Base-by-base conservation (phyloP, 2,888 invertebrate genomes). In the Apomyelois bistriatella region DNA sequence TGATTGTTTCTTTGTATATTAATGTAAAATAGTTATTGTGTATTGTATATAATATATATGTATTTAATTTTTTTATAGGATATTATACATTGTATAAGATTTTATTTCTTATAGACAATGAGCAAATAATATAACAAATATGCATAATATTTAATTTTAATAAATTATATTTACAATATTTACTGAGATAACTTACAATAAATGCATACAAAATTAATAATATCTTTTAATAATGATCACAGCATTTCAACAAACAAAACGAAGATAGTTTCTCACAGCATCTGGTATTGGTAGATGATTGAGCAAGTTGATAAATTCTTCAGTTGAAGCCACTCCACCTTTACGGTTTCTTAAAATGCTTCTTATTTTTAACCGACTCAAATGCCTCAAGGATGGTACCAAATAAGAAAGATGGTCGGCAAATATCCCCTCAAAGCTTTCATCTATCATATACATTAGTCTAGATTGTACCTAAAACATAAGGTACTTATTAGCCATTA, bases 321-420 rank as follows among this genome's bases (percentile, higher is more conserved):
- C 63, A 3, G 82, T 82, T 6, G 79, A 62, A 51, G 63, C 76
- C 1, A 70, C 56, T 12, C 66, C 59, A 1, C 66, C 60, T 38
- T 58, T 61, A 17, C 57, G 64, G 22, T 60, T 53, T 56, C 77
- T 74, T 36, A 87, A 54, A 12, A 59, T 43, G 16, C 64, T 68
- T 42, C 90, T 72, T 8, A 88, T 73, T 66, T 66, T 72, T 36
- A 78, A 57, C 63, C 90, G 72, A 56, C 77, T 68, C 22, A 86
- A 62, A 66, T 89, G 89, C 58, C 79, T 83, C 51, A 90, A 63
- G 8, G 85, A 67, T 42, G 76, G 71, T 15, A 82, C 76, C 28
- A 62, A 65, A 51, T 64, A 68, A 36, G 61, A 52, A 5, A 82
- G 59, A 8, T 58, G 58, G 49, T 79, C 78, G 16, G 69, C 64